Evolutionary conservation across 2,113 vertebrate genomes (phyloP), one percentile per base, ranked within the genome.

Genomic region (Cnemophilus loriae): DNA sequence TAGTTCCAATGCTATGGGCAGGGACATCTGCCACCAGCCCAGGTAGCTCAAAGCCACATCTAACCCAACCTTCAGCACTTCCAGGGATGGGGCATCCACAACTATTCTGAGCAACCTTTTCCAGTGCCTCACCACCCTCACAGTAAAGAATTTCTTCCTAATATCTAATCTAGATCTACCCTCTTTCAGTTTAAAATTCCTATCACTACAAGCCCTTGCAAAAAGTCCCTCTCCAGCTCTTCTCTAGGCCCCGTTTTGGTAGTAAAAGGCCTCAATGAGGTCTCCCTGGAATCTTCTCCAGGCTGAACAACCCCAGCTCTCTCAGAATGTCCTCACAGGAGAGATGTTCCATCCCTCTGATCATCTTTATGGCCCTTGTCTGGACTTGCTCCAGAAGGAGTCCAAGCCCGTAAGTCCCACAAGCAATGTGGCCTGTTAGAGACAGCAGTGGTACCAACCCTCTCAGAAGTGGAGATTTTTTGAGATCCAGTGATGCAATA

Each of bases 381-480:
- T 70, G 35, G 32, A 56, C 42, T 70, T 69, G 24, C 21, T 84
- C 49, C 71, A 49, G 33, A 33, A 81, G 30, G 26, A 69, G 4
- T 44, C 39, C 59, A 52, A 52, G 56, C 7, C 18, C 7, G 2
- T 6, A 42, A 60, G 17, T 57, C 18, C 41, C 35, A 57, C 26
- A 42, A 13, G 28, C 5, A 91, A 39, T 0, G 0, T 18, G 22
- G 15, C 4, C 28, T 60, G 10, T 12, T 39, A 52, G 22, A 70
- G 26, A 56, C 0, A 56, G 61, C 26, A 65, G n/a, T 2, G 2
- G 42, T 44, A 68, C 26, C 32, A 78, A 11, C 12, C 11, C 26
- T 87, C 16, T 23, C 33, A 73, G 2, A 0, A 50, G 19, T 0
- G 0, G 50, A 21, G 18, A 30, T 23, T 65, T 87, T 63, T 14